phyloP scores from a whole-genome alignment of 2,888 invertebrate species.

The Blera fallax region DNA sequence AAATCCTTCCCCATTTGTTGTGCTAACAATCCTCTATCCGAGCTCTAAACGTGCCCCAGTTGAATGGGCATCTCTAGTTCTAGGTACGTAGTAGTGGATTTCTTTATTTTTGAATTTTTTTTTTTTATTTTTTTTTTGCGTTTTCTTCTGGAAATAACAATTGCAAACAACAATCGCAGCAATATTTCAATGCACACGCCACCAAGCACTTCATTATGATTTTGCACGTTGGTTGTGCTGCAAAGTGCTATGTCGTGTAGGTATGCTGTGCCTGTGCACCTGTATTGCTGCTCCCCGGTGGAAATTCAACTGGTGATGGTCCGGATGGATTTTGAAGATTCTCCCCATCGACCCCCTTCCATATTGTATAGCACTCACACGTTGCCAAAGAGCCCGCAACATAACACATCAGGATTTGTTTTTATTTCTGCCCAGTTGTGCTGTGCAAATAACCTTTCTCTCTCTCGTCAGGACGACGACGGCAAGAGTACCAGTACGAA shows the following conservation, averaged over 20 bases:
- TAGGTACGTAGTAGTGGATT: background rate
- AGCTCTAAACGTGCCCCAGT: constrained; percentile 55
- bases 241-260: background rate
- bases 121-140: background rate
- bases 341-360: constrained; percentile 19
- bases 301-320: constrained; percentile 69
- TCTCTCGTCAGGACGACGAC: background rate
- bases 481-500: constrained; percentile 30
- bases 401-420: constrained; percentile 56
- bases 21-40: constrained; percentile 27
- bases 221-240: constrained; percentile 25
- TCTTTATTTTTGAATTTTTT: constrained; percentile 3
- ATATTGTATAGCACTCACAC: constrained; percentile 13
- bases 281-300: constrained; percentile 48
- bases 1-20: constrained; percentile 42
- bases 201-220: constrained; percentile 66
- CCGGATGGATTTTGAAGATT: constrained; percentile 62
- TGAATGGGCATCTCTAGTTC: constrained; percentile 28
- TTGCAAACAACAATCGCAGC: constrained; percentile 64
- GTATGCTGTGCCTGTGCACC: constrained; percentile 5
- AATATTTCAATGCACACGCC: constrained; percentile 64
- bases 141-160: constrained; percentile 50
- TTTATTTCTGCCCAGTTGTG: constrained; percentile 45
- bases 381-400: constrained; percentile 60
- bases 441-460: constrained; percentile 57